A percentile compares a stretch with the other conserved stretches of the same genome.
Conservation (phyloP, 2,113 vertebrate species). For the Neotragus moschatus region DNA sequence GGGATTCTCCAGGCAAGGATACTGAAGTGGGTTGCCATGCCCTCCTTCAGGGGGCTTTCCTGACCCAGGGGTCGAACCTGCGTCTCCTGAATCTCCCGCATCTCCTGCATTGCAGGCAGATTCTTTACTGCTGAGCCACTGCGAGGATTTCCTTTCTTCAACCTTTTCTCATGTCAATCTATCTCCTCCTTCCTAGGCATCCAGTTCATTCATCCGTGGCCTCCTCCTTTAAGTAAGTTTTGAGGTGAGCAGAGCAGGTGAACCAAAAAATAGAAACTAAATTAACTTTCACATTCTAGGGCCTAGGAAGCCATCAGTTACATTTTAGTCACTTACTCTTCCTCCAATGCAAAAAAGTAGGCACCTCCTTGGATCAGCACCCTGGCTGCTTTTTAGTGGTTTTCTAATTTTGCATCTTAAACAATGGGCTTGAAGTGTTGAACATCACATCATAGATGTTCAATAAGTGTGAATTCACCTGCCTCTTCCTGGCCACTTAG, state of each 20-base stretch:
- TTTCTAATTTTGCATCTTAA: background rate
- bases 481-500: background rate
- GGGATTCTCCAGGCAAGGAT: background rate
- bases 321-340: background rate
- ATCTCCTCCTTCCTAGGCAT: background rate
- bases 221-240: background rate
- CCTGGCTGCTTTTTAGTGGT: background rate
- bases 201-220: background rate
- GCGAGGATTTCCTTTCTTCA: background rate
- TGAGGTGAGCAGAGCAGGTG: background rate
- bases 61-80: background rate
- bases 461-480: background rate
- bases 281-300: background rate
- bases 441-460: background rate
- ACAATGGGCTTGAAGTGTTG: background rate
- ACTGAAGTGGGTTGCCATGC: background rate
- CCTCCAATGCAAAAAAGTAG: background rate
- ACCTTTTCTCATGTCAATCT: background rate
- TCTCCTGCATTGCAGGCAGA: background rate
- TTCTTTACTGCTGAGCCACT: background rate
- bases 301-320: background rate
- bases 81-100: background rate
- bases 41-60: background rate
- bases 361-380: background rate
- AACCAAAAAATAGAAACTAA: background rate